Conservation (phyloP, 2,113 vertebrate species). For the Scomber scombrus region DNA sequence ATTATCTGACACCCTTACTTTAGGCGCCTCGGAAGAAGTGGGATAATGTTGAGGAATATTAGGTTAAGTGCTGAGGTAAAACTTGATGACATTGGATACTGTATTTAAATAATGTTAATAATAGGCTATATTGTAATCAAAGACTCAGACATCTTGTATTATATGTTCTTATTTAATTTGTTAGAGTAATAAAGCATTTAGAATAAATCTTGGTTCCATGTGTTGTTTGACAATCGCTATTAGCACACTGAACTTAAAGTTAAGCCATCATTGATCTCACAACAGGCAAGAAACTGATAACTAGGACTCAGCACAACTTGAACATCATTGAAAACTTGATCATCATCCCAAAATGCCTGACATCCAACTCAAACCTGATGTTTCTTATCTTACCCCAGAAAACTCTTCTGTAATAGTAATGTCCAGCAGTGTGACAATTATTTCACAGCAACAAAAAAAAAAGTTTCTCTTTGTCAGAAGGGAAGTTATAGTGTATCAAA, state of each 20-base stretch:
- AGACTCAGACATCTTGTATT: slow-evolving; percentile 82
- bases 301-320: not conserved
- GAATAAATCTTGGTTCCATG: slow-evolving; percentile 60
- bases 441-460: too few species aligned
- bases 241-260: not conserved
- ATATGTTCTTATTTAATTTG: slow-evolving; percentile 88
- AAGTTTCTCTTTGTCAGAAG: too few species aligned
- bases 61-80: slow-evolving; percentile 70
- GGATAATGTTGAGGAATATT: slow-evolving; percentile 51
- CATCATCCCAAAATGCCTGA: too few species aligned
- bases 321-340: too few species aligned
- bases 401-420: not conserved
- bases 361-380: not conserved
- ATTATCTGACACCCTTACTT: slow-evolving; percentile 38
- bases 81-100: slow-evolving; percentile 76
- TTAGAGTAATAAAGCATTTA: slow-evolving; percentile 86
- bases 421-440: too few species aligned
- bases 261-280: not conserved
- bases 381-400: not conserved
- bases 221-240: not conserved
- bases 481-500: too few species aligned
- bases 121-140: slow-evolving; percentile 86
- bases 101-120: slow-evolving; percentile 88
- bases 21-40: slow-evolving; percentile 58
- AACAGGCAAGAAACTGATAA: not conserved